A percentile compares a stretch with the other conserved stretches of the same genome.
Evolutionary conservation across 1,140 invertebrate genomes (phyloP).

Genomic region (Propsilocerus akamusi): DNA sequence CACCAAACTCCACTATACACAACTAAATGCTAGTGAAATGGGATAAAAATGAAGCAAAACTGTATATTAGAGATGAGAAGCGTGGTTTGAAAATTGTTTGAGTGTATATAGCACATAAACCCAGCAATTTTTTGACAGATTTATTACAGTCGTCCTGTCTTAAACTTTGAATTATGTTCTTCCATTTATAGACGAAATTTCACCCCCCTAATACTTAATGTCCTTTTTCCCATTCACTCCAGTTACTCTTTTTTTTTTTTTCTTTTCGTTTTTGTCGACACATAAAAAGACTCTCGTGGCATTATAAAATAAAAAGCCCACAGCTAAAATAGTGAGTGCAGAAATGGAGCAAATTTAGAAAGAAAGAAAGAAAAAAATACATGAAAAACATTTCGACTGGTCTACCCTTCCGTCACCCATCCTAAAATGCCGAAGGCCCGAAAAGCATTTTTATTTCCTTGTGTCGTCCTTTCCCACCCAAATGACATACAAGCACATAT

Average conservation of each 20-base stretch:
- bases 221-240: neutral
- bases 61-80: no score
- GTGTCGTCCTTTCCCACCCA: no score
- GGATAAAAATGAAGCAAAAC: no score
- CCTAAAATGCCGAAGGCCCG: no score
- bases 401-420: no score
- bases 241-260: neutral
- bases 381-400: no score
- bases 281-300: neutral
- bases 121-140: conserved; percentile 1
- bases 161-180: conserved; percentile 4
- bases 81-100: no score
- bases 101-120: neutral
- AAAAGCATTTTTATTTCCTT: no score
- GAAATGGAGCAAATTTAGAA: neutral
- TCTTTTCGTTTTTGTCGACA: neutral
- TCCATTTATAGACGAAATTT: neutral
- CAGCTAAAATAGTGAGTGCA: neutral
- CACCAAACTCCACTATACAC: neutral
- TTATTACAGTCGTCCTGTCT: conserved; percentile 1
- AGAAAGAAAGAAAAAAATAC: no score
- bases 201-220: neutral
- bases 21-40: neutral
- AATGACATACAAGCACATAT: no score
- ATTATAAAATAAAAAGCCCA: no score